Base-by-base conservation (phyloP, 2,113 vertebrate species). In the Pterocles orientalis region DNA sequence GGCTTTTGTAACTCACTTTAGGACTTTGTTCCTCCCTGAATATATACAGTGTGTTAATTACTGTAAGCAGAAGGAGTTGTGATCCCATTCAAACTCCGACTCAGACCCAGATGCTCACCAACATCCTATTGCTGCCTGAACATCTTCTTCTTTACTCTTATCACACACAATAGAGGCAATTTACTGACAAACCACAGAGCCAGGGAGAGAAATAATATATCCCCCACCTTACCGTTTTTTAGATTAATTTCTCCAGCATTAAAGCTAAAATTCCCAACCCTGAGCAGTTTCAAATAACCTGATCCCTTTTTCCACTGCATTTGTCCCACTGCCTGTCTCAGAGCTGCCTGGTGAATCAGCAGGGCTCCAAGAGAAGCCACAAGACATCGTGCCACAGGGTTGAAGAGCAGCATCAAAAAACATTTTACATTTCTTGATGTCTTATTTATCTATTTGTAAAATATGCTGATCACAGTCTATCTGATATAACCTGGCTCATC, bases 311-410 rank as follows among this genome's bases (percentile, higher is more conserved):
- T 29, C 60, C 43, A 28, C n/a, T 26, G n/a, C 33, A 8, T 58
- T 78, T 80, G 4, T 73, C 33, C 41, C 5, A 15, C 48, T 4
- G 2, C 10, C 60, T 73, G 19, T 10, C 24, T 41, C 61, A 14
- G 47, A 81, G 33, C 12, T 86, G 69, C 56, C 34, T 60, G 2
- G 1, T 61, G 72, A 79, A 47, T 0, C 7, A 2, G 11, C 34
- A 36, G 21, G 21, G n/a, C 41, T 86, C 31, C 14, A 47, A 82
- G 43, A 39, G 76, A 64, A 62, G 24, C 5, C 60, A 20, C 5
- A 9, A 43, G n/a, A 62, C 19, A 14, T 28, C 1, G 0, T 50
- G 28, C 8, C 43, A 23, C 7, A 9, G 45, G 6, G 45, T 31
- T 34, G 23, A 82, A 85, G n/a, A 41, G 29, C n/a, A 62, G 17